Base-by-base conservation (phyloP, 2,797 vertebrate species). In the Anniella stebbinsi region DNA sequence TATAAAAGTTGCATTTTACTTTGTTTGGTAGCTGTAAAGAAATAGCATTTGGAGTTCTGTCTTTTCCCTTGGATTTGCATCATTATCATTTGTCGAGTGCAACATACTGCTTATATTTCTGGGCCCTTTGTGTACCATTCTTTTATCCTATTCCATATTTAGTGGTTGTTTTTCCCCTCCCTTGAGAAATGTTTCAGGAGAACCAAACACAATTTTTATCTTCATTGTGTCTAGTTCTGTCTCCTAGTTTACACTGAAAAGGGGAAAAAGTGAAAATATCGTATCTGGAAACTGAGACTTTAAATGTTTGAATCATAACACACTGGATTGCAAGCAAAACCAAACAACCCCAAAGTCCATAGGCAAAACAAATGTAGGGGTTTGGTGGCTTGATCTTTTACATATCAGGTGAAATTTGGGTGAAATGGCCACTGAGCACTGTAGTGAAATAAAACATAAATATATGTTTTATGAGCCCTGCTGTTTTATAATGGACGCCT, bases 401-500 rank as follows among this genome's bases (percentile, higher is more conserved):
- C 72, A 45, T 41, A n/a, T 7, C 60, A 70, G 51, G 30, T 67
- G 33, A 81, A 90, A 88, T 76, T n/a, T 36, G 23, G 57, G 72
- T 17, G 30, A 41, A 28, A 87, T 86, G 30, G 51, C 13, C 15
- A 84, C 30, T 33, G 38, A 21, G 25, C 87, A 80, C 48, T 69
- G n/a, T 69, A n/a, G 25, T 75, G 76, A 80, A 30, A 45, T 28
- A 41, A 89, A 83, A 23, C 73, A 82, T 92, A 88, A 93, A 70
- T 17, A 33, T 77, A 9, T 25, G 0, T n/a, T 88, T 87, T 86
- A 38, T 57, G 54, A 75, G 9, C 17, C 23, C 13, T 60, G 4
- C 78, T 89, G 45, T 80, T 88, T 60, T 88, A 84, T 92, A 87
- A 95, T 92, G 80, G 91, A 84, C 87, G 86, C 93, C 93, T 94